Evolutionary conservation across 2,113 vertebrate genomes (phyloP).

Genomic region (Hippolais icterina): DNA sequence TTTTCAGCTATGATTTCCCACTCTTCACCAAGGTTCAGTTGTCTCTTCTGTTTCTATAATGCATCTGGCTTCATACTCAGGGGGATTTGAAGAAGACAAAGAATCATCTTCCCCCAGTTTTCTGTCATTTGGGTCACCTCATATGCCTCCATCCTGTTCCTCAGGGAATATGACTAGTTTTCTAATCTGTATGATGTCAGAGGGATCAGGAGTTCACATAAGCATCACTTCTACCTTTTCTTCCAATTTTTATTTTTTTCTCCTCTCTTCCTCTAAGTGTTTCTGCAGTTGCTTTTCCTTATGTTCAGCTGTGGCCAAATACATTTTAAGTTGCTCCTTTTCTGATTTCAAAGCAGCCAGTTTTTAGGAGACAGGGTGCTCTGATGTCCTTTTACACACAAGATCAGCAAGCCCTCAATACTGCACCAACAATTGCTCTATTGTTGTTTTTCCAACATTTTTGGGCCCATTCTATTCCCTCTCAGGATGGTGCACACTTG

Average conservation of each 20-base stretch:
- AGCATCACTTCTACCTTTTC: background rate
- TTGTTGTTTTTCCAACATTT: background rate
- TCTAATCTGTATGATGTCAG: background rate
- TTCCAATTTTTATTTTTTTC: background rate
- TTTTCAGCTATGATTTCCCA: background rate
- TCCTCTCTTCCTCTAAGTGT: background rate
- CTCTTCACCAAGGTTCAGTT: background rate
- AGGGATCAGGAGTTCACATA: background rate
- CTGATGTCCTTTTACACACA: background rate
- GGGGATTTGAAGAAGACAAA: background rate
- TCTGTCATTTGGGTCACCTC: background rate
- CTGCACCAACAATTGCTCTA: background rate
- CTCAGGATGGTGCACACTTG: background rate
- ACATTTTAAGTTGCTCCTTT: background rate
- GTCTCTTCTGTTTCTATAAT: background rate
- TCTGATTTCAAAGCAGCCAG: background rate
- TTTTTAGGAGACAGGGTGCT: background rate
- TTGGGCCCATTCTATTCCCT: background rate
- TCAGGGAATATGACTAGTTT: background rate
- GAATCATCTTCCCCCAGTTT: background rate
- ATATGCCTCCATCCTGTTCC: background rate
- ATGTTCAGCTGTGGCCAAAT: background rate
- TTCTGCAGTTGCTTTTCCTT: background rate
- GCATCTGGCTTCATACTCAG: background rate
- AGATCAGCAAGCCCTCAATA: background rate